Conservation (phyloP, 1,140 invertebrate species). For the Brachionus plicatilis region DNA sequence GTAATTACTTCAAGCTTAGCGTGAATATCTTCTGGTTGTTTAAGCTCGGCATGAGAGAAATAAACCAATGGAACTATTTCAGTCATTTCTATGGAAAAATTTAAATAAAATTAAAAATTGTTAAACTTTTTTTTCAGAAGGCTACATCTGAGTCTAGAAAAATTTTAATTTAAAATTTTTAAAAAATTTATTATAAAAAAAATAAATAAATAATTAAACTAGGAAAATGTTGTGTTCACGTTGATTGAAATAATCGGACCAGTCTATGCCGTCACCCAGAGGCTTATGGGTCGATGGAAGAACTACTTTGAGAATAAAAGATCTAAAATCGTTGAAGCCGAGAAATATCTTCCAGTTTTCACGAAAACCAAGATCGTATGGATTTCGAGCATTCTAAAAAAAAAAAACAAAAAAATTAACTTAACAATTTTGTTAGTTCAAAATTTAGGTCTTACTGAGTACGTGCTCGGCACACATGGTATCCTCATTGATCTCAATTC, state of each 20-base stretch:
- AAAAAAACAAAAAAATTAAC: constrained; percentile 42
- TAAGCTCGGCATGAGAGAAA: constrained; percentile 28
- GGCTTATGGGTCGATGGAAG: constrained; percentile 75
- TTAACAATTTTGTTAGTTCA: not conserved
- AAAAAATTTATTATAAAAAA: constrained; percentile 6
- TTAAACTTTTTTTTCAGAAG: not conserved
- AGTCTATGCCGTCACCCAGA: constrained; percentile 70
- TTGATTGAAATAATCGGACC: constrained; percentile 56
- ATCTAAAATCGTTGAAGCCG: constrained; percentile 67
- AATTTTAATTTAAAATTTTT: not conserved
- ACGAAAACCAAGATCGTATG: constrained; percentile 75
- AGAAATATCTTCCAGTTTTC: constrained; percentile 85
- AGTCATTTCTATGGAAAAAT: not conserved
- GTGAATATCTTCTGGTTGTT: not conserved
- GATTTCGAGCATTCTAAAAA: constrained; percentile 68
- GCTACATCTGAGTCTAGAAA: not conserved
- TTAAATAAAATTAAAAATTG: not conserved
- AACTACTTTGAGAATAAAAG: constrained; percentile 64
- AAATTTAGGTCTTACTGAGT: not conserved
- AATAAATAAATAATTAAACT: constrained; percentile 10
- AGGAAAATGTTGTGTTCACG: not conserved
- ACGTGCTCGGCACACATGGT: not conserved
- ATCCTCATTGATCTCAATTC: constrained; percentile 4
- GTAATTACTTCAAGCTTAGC: not conserved
- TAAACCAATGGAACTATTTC: constrained; percentile 29